Base-by-base conservation (phyloP, 2,113 vertebrate species). In the Tragelaphus scriptus region DNA sequence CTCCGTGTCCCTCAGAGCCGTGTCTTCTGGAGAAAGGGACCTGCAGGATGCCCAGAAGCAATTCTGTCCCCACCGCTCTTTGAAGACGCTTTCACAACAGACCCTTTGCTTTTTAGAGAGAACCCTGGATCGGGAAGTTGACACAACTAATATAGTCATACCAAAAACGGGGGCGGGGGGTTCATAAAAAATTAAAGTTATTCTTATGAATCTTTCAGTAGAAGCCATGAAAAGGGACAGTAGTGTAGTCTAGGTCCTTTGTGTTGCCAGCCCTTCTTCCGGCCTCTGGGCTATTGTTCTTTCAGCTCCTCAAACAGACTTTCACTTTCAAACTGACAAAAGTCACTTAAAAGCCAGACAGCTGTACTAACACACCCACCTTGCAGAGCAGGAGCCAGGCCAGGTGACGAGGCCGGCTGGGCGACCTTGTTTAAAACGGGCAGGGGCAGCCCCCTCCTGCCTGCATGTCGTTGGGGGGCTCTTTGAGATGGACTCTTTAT, bases 131-230 rank as follows among this genome's bases (percentile, higher is more conserved):
- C 95, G 97, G 97, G 88, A 96, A 98, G 97, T 98, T 98, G 98
- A 98, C 97, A 98, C 98, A 98, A 98, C 98, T 98, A 97, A 99
- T 98, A 98, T 63, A 99, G 98, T 98, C 98, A 98, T 98, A 98
- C 98, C 99, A 98, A 98, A 98, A 98, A 97, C 1, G 2, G n/a
- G 68, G 65, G 0, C 2, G 88, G 97, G 92, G 44, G 90, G 92
- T 98, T 99, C 99, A 99, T 99, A 98, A 99, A 99, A 99, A 99
- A 99, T 99, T 99, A 97, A 99, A 99, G 98, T 99, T 99, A 98
- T 98, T 98, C 99, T 99, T 98, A 99, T 99, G 98, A 99, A 99
- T 99, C 98, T 99, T 99, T 99, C 99, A 99, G 99, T 98, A 98
- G 98, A 98, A 98, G 98, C 99, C 98, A 98, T 99, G 99, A 99